Evolutionary conservation across 2,888 invertebrate species (phyloP), one percentile per base, ranked within the genome.

Genomic region (Agrochola lychnidis): DNA sequence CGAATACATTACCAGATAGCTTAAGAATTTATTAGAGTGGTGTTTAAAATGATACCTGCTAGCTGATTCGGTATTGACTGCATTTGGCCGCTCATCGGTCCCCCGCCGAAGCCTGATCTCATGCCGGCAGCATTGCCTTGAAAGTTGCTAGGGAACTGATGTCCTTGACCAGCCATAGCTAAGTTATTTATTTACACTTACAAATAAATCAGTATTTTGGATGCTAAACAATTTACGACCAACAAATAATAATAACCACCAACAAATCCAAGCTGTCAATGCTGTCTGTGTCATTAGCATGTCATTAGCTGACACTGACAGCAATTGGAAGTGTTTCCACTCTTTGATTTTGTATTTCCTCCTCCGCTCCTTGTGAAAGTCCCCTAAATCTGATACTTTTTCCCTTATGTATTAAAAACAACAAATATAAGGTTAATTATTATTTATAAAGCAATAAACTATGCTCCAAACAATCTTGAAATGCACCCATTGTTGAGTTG

Each of bases 101-200:
- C 97, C 2, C 97, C 96, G 30, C 97, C 97, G 88, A 98, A 98
- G 78, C 98, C 98, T 42, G 97, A 96, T 78, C 98, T 94, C 97
- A 98, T 97, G 3, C 97, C 95, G 25, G 97, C 97, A 76, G 97
- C 96, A 88, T 97, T 97, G 80, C 97, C 97, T 87, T 97, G 97
- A 89, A 98, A 97, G 82, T 97, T 98, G 40, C 97, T 97, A 84
- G 98, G 97, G 89, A 98, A 98, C 90, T 98, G 98, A 92, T 98
- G 98, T 57, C 98, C 98, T 89, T 98, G 98, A 6, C 98, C 98
- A 70, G 98, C 97, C 98, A 98, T 98, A 79, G 40, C 63, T 67
- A 19, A 25, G 10, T 61, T n/a, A 4, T 45, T 68, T 73, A 36
- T 40, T 59, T 66, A 53, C 42, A 42, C 63, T 45, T 16, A 6